Evolutionary conservation across 1,140 invertebrate genomes (phyloP).

Genomic region (Ruditapes philippinarum): DNA sequence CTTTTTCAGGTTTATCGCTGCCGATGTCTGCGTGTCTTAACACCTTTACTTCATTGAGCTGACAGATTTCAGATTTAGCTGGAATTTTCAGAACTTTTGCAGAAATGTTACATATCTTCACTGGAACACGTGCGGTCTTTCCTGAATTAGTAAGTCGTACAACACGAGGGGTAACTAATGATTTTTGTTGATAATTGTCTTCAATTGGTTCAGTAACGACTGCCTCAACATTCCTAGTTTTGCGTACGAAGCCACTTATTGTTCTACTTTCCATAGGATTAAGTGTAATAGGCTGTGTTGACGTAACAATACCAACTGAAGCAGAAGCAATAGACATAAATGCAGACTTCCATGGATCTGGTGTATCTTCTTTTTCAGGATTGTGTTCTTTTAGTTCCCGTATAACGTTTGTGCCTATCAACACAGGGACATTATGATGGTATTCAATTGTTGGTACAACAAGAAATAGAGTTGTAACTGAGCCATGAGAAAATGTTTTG

Average conservation of each 20-base stretch:
- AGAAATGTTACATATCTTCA: neutral
- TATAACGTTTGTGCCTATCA: no score
- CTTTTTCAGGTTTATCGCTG: neutral
- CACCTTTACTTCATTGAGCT: no score
- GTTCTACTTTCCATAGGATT: neutral
- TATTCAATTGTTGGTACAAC: no score
- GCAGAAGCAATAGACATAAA: neutral
- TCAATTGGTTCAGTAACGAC: neutral
- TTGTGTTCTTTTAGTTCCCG: no score
- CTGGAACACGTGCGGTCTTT: neutral
- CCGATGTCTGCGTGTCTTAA: no score
- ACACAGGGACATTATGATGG: no score
- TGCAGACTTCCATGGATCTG: neutral
- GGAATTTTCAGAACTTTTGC: no score
- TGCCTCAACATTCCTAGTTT: no score
- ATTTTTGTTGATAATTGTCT: neutral
- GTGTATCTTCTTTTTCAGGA: neutral
- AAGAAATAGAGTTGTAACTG: no score
- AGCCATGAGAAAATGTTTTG: no score
- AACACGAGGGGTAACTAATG: neutral
- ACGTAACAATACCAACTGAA: neutral
- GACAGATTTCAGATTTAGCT: no score
- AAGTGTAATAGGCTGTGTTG: neutral
- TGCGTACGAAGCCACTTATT: neutral
- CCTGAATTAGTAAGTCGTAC: neutral